Conservation (phyloP, 1,140 invertebrate genomes). For the Coptotermes formosanus region DNA sequence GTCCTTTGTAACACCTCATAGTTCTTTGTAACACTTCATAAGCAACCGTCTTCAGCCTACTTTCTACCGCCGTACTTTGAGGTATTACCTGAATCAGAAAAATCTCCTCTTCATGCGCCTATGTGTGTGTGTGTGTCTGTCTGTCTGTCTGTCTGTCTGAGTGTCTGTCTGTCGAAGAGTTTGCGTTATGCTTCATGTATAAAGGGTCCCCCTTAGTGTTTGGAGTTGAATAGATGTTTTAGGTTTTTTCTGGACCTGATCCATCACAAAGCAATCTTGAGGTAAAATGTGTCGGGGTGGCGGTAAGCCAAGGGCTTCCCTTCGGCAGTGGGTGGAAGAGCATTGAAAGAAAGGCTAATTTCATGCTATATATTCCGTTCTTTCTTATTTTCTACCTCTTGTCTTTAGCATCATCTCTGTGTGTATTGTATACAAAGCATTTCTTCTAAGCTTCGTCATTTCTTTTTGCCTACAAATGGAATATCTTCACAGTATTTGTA, state of each 20-base stretch:
- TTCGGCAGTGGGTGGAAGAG: neutral
- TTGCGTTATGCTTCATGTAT: neutral
- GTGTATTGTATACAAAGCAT: neutral
- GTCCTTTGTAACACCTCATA: too few species aligned
- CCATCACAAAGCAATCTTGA: conserved; percentile 12
- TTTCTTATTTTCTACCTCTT: neutral
- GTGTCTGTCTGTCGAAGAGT: neutral
- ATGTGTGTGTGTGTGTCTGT: neutral
- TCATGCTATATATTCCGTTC: neutral
- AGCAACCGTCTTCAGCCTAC: too few species aligned
- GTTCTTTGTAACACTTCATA: too few species aligned
- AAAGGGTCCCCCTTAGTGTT: neutral
- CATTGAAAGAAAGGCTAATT: conserved; percentile 2
- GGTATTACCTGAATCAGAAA: too few species aligned
- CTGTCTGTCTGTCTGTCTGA: neutral
- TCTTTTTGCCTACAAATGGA: too few species aligned
- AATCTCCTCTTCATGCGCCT: too few species aligned
- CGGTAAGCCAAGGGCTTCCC: neutral
- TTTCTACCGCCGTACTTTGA: too few species aligned
- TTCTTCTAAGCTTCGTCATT: neutral
- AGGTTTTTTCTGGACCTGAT: neutral
- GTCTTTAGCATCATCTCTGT: neutral
- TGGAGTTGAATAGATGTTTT: neutral
- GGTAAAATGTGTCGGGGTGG: neutral
- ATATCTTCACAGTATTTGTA: too few species aligned